Base-by-base conservation (phyloP, 2,113 vertebrate species). In the Eclectus roratus region DNA sequence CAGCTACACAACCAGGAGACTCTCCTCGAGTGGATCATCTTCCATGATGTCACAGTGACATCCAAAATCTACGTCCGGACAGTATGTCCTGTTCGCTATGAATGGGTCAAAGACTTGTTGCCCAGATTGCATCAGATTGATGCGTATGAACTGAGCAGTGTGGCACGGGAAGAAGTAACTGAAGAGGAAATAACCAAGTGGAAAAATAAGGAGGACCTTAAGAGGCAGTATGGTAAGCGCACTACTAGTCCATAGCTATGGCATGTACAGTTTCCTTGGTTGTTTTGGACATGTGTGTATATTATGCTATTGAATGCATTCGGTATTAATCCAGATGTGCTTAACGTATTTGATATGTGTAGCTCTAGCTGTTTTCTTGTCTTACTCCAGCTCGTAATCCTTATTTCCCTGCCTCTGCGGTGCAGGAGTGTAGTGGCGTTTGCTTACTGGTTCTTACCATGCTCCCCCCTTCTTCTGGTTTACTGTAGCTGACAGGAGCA, bases 121-220 rank as follows among this genome's bases (percentile, higher is more conserved):
- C 99, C 99, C n/a, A 99, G 99, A 86, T 95, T 99, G 55, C 99
- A 99, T 91, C 98, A 99, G 92, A 97, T 99, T 46, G 98, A 99
- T 5, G 98, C 98, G 4, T 98, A 99, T 21, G 99, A 99, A 68
- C 97, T 99, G 89, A 99, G 99, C 97, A 99, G 98, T 3, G 98
- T 99, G 83, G 99, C 99, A 31, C 98, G 99, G 96, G 98, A 99
- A 80, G 99, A 99, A 97, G 98, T 99, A 56, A 99, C 99, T 0
- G 98, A 99, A 33, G 98, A 99, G 80, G 99, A 99, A 85, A 97
- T 99, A 80, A 96, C 72, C 53, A 98, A 95, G 80, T 99, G 99
- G 99, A 94, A 98, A 93, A 98, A 91, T 52, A 99, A 95, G 87
- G 98, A 98, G 91, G 98, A 98, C 17, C 97, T 98, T 53, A 98